Evolutionary conservation across 2,797 vertebrate genomes (phyloP).

Genomic region (Chanos chanos): DNA sequence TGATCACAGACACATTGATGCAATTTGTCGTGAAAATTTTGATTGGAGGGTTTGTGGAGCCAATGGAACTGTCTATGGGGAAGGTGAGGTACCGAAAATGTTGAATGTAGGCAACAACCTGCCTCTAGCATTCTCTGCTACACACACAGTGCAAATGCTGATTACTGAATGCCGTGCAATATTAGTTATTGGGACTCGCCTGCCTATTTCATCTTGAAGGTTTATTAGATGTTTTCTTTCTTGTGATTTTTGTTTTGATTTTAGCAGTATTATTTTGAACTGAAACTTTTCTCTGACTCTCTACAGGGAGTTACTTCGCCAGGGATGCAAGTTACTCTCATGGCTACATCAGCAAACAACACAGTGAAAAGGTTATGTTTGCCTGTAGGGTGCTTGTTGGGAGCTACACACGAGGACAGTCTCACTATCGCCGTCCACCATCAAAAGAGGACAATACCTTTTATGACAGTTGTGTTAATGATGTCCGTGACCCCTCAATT

Average conservation of each 20-base stretch:
- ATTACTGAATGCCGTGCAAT: too few species aligned
- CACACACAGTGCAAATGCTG: too few species aligned
- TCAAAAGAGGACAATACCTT: constrained; percentile 30
- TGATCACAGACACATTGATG: constrained; percentile 49
- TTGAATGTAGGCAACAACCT: too few species aligned
- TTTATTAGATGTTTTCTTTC: too few species aligned
- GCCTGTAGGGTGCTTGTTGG: constrained; percentile 77
- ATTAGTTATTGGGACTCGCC: too few species aligned
- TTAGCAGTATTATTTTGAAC: neutral
- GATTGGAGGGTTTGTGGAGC: constrained; percentile 76
- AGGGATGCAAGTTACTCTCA: constrained; percentile 76
- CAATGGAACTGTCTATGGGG: constrained; percentile 74
- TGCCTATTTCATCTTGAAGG: too few species aligned
- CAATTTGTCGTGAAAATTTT: constrained; percentile 79
- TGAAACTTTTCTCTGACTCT: neutral
- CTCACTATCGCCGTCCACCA: constrained; percentile 52
- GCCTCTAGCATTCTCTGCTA: too few species aligned
- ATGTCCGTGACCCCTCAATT: constrained; percentile 37
- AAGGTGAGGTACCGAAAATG: constrained; percentile 55
- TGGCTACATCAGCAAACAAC: constrained; percentile 56
- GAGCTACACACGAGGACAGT: constrained; percentile 61
- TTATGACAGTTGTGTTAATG: constrained; percentile 54
- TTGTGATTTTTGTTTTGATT: neutral
- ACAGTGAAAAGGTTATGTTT: constrained; percentile 65
- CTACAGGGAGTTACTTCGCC: constrained; percentile 82